A percentile compares a stretch with the other conserved stretches of the same genome.
Conservation (phyloP, 2,113 vertebrate species). For the Piaya cayana region DNA sequence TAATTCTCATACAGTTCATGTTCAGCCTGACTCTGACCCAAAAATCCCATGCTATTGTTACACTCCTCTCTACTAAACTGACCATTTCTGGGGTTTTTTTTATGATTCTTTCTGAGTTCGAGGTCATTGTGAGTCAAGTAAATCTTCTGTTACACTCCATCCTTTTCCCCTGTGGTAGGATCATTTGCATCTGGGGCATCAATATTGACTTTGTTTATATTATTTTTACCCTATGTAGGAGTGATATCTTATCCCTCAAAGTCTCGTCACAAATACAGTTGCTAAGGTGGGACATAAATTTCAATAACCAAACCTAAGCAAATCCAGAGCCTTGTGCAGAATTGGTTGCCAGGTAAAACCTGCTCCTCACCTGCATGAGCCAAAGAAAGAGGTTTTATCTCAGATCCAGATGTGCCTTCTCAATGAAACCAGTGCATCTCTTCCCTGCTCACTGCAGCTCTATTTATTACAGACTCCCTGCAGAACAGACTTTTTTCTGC, state of each 20-base stretch:
- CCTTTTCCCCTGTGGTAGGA: background rate
- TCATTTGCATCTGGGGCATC: background rate
- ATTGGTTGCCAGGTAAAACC: background rate
- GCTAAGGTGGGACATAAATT: background rate
- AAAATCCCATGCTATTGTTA: background rate
- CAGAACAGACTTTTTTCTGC: background rate
- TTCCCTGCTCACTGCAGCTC: background rate
- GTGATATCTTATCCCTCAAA: background rate
- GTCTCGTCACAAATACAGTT: background rate
- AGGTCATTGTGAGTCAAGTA: background rate
- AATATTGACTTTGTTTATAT: background rate
- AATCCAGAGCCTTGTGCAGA: background rate
- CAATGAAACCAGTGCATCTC: background rate
- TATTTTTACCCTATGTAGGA: background rate
- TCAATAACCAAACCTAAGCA: background rate
- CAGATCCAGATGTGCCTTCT: background rate
- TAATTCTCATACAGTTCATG: background rate
- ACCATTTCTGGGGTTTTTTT: slow-evolving; percentile 12
- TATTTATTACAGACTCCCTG: background rate
- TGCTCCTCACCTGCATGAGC: background rate
- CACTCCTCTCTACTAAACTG: background rate
- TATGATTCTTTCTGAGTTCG: background rate
- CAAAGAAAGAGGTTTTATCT: background rate
- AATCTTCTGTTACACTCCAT: background rate
- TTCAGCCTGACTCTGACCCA: background rate